Conservation (phyloP, 2,888 invertebrate genomes). For the Drosophila conformis region DNA sequence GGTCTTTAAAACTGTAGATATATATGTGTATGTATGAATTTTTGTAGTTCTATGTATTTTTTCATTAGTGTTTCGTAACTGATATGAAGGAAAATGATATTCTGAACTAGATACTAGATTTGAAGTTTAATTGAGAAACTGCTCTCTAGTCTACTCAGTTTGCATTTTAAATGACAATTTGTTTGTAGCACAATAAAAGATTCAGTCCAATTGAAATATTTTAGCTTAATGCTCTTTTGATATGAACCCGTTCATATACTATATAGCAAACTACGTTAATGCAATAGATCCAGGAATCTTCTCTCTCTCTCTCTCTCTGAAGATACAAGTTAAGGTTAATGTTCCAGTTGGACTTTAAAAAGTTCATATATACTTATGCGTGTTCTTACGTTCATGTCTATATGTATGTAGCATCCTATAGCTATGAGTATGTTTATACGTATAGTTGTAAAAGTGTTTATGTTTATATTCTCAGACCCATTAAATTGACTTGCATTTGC, state of each 20-base stretch:
- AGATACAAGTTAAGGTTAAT: constrained; percentile 21
- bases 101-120: constrained; percentile 28
- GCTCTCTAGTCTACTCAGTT: constrained; percentile 51
- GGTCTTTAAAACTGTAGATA: constrained; percentile 45
- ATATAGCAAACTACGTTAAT: constrained; percentile 35
- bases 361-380: constrained; percentile 40
- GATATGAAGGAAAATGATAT: constrained; percentile 75
- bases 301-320: neutral
- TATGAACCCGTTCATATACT: constrained; percentile 60
- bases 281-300: constrained; percentile 7
- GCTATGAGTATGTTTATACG: constrained; percentile 34
- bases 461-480: constrained; percentile 45
- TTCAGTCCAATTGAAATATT: constrained; percentile 73
- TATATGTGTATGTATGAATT: constrained; percentile 15
- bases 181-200: constrained; percentile 54
- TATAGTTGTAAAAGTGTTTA: constrained; percentile 37
- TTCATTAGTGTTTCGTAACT: constrained; percentile 40
- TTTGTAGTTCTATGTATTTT: constrained; percentile 6
- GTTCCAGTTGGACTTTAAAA: constrained; percentile 45
- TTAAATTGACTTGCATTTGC: constrained; percentile 63
- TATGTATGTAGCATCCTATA: constrained; percentile 34
- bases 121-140: constrained; percentile 47
- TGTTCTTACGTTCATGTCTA: constrained; percentile 29
- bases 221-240: constrained; percentile 52
- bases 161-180: constrained; percentile 72